Conservation (phyloP, 2,113 vertebrate genomes). For the Protomyctophum bolini region DNA sequence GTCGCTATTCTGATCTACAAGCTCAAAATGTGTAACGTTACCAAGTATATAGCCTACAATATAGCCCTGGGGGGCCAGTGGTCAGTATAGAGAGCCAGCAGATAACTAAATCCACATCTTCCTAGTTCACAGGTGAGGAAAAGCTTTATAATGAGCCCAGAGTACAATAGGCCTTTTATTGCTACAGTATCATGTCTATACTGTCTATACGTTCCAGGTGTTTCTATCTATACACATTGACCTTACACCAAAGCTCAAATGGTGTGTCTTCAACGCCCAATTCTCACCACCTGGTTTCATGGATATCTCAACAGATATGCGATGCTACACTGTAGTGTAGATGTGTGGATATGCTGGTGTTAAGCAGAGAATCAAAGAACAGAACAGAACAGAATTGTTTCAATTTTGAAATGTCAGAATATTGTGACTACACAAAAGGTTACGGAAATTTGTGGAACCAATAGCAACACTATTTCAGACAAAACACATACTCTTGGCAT, state of each 20-base stretch:
- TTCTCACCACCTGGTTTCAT: constrained; percentile 50
- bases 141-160: constrained; percentile 7
- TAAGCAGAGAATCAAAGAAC: too few relatives aligned
- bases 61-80: neutral
- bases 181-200: constrained; percentile 6
- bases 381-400: too few relatives aligned
- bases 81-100: neutral
- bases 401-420: neutral
- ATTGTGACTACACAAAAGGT: too few relatives aligned
- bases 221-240: constrained; percentile 36
- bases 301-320: constrained; percentile 30
- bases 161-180: constrained; percentile 14
- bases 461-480: neutral
- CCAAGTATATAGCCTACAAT: too few relatives aligned
- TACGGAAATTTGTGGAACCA: neutral
- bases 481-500: too few relatives aligned
- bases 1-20: neutral
- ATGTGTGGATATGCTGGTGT: neutral
- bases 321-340: constrained; percentile 29
- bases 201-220: constrained; percentile 33
- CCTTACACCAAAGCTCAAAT: constrained; percentile 19
- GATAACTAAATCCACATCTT: constrained; percentile 19
- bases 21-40: neutral
- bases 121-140: constrained; percentile 28
- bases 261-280: constrained; percentile 34